Conservation (phyloP, 2,797 vertebrate genomes). For the Serranus cabrilla region DNA sequence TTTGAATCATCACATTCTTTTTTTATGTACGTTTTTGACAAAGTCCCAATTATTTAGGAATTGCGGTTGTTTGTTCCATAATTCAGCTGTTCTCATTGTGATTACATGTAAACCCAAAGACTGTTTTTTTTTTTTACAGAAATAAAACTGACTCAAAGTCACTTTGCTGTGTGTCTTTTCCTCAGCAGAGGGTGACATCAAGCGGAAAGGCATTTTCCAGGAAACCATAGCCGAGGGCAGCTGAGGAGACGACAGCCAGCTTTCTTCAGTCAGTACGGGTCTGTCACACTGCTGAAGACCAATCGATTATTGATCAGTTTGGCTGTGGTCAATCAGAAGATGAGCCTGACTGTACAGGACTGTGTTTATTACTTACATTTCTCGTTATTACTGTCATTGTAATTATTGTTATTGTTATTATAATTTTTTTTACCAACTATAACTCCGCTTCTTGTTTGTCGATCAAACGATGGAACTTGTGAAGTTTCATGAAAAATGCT, state of each 20-base stretch:
- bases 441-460: slow-evolving; percentile 86
- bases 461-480: slow-evolving; percentile 83
- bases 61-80: too few relatives aligned
- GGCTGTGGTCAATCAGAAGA: slow-evolving; percentile 74
- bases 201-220: slow-evolving; percentile 88
- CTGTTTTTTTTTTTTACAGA: too few relatives aligned
- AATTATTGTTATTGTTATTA: slow-evolving; percentile 86
- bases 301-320: slow-evolving; percentile 85
- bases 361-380: slow-evolving; percentile 87
- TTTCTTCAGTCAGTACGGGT: slow-evolving; percentile 86
- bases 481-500: slow-evolving; percentile 83
- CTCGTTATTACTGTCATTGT: slow-evolving; percentile 84
- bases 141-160: not conserved
- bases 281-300: slow-evolving; percentile 85
- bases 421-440: slow-evolving; percentile 84
- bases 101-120: too few relatives aligned
- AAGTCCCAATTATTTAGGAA: too few relatives aligned
- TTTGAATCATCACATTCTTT: too few relatives aligned
- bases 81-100: too few relatives aligned
- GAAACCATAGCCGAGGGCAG: slow-evolving; percentile 77
- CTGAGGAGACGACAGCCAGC: slow-evolving; percentile 84
- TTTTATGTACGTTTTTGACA: too few relatives aligned
- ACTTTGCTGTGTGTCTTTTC: slow-evolving; percentile 8
- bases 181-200: slow-evolving; percentile 77
- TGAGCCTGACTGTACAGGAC: slow-evolving; percentile 88